These are phyloP conservation scores for Siniperca chuatsi DNA, from an alignment of 2,113 vertebrate species.

Conservation along the genomic window DNA sequence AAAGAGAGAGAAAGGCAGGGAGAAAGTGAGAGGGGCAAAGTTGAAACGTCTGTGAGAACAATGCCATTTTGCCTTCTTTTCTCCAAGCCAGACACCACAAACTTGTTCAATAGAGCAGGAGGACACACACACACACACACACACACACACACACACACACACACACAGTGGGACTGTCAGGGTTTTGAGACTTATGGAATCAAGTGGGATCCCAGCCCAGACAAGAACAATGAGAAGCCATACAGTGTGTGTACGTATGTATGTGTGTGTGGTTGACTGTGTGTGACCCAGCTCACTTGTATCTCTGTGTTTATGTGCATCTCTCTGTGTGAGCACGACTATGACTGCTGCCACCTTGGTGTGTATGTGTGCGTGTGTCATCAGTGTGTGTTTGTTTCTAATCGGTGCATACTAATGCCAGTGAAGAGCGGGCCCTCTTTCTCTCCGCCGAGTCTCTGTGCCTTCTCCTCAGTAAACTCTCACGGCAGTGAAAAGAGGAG, in stretches of 20 bases:
- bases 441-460: constrained; percentile 51
- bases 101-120: constrained; percentile 72
- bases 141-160: constrained; percentile 52
- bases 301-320: constrained; percentile 24
- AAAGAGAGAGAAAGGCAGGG: constrained; percentile 53
- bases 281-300: constrained; percentile 53
- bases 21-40: constrained; percentile 79
- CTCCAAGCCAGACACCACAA: constrained; percentile 76
- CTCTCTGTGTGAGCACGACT: constrained; percentile 4
- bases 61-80: constrained; percentile 78
- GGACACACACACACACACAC: constrained; percentile 50
- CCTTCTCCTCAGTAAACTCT: constrained; percentile 75
- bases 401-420: constrained; percentile 74
- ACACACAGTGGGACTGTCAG: constrained; percentile 72
- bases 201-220: constrained; percentile 75
- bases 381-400: constrained; percentile 68
- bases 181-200: constrained; percentile 77
- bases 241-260: constrained; percentile 36
- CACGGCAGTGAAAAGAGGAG: constrained; percentile 78
- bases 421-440: constrained; percentile 52
- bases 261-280: constrained; percentile 23
- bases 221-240: constrained; percentile 71
- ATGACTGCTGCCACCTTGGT: constrained; percentile 4
- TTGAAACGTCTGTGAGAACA: constrained; percentile 80
- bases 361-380: constrained; percentile 34